These are phyloP conservation scores for Heliopora coerulea DNA, from an alignment of 92 coral and sea anemone genomes.

Conservation along the genomic window DNA sequence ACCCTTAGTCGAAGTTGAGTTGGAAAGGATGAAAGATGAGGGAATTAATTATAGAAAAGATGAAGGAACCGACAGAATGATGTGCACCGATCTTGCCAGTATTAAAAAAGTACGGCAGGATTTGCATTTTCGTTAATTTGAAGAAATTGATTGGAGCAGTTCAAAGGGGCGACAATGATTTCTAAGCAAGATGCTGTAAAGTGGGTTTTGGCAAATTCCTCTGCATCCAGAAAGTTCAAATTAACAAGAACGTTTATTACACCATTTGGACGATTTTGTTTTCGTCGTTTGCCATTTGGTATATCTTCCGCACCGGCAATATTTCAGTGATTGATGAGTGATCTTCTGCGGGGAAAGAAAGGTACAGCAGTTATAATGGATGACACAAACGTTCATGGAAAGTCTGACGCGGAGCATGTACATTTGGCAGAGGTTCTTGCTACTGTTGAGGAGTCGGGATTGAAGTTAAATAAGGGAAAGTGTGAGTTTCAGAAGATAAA, in stretches of 20 bases:
- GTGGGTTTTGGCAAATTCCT: conserved; percentile 50
- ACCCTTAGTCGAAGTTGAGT: conserved; percentile 48
- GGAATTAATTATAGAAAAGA: conserved; percentile 53
- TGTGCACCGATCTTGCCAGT: conserved; percentile 58
- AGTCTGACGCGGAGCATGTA: conserved; percentile 34
- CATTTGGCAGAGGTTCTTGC: conserved; percentile 17
- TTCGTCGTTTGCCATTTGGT: conserved; percentile 36
- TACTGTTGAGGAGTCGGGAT: conserved; percentile 43
- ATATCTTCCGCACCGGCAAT: too few species aligned
- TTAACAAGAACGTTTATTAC: conserved; percentile 49
- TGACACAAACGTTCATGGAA: conserved; percentile 48
- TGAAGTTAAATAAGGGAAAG: conserved; percentile 45
- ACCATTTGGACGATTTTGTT: conserved; percentile 46
- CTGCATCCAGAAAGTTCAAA: conserved; percentile 39
- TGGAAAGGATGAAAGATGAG: conserved; percentile 47
- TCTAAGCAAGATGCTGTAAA: conserved; percentile 42
- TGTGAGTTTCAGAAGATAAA: conserved; percentile 47
- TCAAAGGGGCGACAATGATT: conserved; percentile 47
- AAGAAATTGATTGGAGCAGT: conserved; percentile 55
- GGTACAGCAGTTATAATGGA: conserved; percentile 45
- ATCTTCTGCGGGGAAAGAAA: conserved; percentile 40
- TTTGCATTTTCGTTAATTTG: conserved; percentile 53
- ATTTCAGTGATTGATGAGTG: conserved; percentile 48
- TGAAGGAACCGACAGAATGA: conserved; percentile 63
- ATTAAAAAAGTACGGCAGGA: conserved; percentile 38